These are phyloP conservation scores for Crossoptilon crossoptilon DNA, from an alignment of 2,797 vertebrate species.

Conservation along the genomic window DNA sequence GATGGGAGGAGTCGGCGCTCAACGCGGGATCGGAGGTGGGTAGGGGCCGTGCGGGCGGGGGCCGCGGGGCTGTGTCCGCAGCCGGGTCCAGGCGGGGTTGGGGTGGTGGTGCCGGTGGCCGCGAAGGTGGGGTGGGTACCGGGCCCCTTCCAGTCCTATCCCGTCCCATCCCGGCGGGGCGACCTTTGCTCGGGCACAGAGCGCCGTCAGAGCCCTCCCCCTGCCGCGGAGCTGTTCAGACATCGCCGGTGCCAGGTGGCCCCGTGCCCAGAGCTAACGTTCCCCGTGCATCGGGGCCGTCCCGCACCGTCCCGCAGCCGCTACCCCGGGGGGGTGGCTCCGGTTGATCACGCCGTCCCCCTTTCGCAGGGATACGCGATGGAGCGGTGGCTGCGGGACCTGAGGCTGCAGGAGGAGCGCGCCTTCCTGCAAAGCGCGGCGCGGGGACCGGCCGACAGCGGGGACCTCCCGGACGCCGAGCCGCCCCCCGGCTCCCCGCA, in stretches of 20 bases:
- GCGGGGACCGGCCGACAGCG: conserved; percentile 20
- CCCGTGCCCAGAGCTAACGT: background rate
- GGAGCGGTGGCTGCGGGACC: conserved; percentile 82
- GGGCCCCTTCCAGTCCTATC: too few species aligned
- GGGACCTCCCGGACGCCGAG: background rate
- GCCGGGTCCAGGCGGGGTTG: background rate
- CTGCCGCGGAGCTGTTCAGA: background rate
- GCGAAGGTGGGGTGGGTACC: background rate
- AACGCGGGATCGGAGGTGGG: background rate
- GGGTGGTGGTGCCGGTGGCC: background rate
- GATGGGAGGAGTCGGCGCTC: background rate
- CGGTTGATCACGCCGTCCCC: too few species aligned
- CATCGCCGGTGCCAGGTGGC: background rate
- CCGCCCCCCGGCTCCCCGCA: conserved; percentile 54
- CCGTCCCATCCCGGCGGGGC: background rate
- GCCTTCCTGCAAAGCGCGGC: conserved; percentile 80
- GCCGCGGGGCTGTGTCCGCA: background rate
- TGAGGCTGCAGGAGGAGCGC: conserved; percentile 82
- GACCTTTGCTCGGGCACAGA: background rate
- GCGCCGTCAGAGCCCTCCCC: background rate
- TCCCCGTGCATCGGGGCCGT: too few species aligned
- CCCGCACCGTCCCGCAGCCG: too few species aligned
- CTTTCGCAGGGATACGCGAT: conserved; percentile 52
- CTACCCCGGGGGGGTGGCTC: too few species aligned
- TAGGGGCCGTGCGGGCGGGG: background rate